Percentiles rank a stretch among this genome's conserved stretches.
These are phyloP conservation scores for Griposia aprilina DNA, from an alignment of 2,888 invertebrate genomes.

Conservation along the genomic window DNA sequence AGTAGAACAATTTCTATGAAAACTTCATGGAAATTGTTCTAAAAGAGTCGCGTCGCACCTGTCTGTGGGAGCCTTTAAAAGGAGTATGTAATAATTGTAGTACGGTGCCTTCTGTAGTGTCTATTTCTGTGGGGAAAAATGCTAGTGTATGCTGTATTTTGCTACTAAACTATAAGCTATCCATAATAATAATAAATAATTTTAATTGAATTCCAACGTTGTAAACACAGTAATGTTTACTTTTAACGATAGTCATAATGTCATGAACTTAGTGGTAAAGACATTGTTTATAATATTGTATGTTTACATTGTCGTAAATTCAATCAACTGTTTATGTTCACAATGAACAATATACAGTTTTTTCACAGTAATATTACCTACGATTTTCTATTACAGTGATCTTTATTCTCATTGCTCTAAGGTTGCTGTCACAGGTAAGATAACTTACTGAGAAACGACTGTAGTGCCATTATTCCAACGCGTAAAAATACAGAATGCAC, in stretches of 20 bases:
- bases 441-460: background rate
- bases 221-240: conserved; percentile 11
- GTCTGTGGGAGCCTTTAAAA: background rate
- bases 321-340: background rate
- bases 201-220: background rate
- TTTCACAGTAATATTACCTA: background rate
- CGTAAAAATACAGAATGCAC: background rate
- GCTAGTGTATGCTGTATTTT: background rate
- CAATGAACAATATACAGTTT: background rate
- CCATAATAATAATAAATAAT: background rate
- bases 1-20: no score
- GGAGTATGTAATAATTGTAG: background rate
- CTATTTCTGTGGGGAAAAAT: background rate
- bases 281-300: background rate
- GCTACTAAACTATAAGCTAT: background rate
- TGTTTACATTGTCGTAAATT: background rate
- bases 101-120: background rate
- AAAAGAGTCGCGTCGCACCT: no score
- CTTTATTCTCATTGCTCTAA: no score
- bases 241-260: background rate
- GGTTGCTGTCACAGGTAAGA: background rate
- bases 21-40: no score
- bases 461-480: background rate
- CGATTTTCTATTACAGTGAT: background rate
- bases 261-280: background rate